Base-by-base conservation (phyloP, 2,888 invertebrate genomes). In the Acleris literana region DNA sequence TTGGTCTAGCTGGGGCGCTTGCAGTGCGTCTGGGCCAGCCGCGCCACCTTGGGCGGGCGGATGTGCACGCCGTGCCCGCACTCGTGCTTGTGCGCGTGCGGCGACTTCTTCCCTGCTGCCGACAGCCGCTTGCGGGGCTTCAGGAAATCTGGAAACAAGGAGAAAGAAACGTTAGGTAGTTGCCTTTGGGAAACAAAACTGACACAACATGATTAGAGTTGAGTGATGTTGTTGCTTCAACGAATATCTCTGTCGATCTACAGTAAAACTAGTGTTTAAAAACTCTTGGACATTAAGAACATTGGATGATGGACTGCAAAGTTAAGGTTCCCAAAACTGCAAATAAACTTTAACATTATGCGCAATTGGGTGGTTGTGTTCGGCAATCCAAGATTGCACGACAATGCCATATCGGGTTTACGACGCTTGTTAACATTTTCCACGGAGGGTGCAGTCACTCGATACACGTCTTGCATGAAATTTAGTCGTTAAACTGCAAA, bases 71-170 rank as follows among this genome's bases (percentile, higher is more conserved):
- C 89, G 76, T 88, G 89, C 4, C 87, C 86, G 73, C 89, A 89
- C 80, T 91, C 91, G 75, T 87, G 88, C 78, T 91, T 90, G 77
- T 89, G 88, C 72, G 77, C 76, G 72, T 88, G 87, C 58, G 84
- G 91, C n/a, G 92, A 91, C 82, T 92, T 93, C 85, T 94, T 90
- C 72, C 89, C 90, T 71, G 75, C 84, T 80, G 82, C 88, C 72
- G 93, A 84, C 81, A 92, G 82, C 83, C 94, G 93, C 83, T 95
- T 95, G 84, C 94, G 94, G 67, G 94, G 93, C 82, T 94, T 94
- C 94, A 95, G 91, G 88, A 93, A 95, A 92, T 95, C 95, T 95
- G 95, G 44, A 94, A 92, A 83, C 65, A 70, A 76, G 33, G 11
- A 57, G 57, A 68, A 20, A 17, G n/a, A 68, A 69, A 70, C 64